Conservation (phyloP, 2,888 invertebrate species). For the Andrena haemorrhoa region DNA sequence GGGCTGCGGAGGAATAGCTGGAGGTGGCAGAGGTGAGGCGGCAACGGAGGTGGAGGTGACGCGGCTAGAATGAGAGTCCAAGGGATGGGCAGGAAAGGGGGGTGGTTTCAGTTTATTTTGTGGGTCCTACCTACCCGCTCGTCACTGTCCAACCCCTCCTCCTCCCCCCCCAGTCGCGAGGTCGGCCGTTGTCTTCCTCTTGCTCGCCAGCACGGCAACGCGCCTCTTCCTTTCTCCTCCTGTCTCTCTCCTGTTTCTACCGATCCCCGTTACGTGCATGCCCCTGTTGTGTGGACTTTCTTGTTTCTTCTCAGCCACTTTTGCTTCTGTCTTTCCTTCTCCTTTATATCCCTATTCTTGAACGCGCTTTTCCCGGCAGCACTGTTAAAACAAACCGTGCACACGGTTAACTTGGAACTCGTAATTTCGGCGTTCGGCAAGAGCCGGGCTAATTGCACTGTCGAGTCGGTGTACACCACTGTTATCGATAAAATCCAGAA, state of each 20-base stretch:
- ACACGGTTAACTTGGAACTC: too few relatives aligned
- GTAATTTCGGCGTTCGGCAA: background rate
- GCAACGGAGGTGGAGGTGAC: constrained; percentile 70
- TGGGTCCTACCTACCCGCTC: constrained; percentile 81
- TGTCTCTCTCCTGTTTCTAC: constrained; percentile 24
- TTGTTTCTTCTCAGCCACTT: constrained; percentile 29
- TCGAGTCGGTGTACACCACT: background rate
- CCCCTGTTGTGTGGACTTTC: constrained; percentile 12
- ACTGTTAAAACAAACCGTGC: background rate
- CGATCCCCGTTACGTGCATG: constrained; percentile 1
- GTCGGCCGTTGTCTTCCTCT: constrained; percentile 52
- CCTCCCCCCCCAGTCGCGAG: constrained; percentile 44
- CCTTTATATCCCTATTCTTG: constrained; percentile 43
- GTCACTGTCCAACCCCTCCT: constrained; percentile 80
- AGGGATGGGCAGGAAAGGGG: constrained; percentile 69
- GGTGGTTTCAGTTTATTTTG: constrained; percentile 83
- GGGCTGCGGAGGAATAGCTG: constrained; percentile 65
- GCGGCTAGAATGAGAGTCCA: constrained; percentile 68
- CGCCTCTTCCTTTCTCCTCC: constrained; percentile 58
- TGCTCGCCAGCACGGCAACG: constrained; percentile 47
- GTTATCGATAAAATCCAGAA: constrained; percentile 5
- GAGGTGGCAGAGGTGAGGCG: constrained; percentile 69
- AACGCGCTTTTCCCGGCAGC: background rate
- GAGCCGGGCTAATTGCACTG: background rate
- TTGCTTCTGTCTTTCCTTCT: constrained; percentile 62